These are phyloP conservation scores for Pseudocheirus occidentalis DNA, from an alignment of 2,797 vertebrate species.

Conservation along the genomic window DNA sequence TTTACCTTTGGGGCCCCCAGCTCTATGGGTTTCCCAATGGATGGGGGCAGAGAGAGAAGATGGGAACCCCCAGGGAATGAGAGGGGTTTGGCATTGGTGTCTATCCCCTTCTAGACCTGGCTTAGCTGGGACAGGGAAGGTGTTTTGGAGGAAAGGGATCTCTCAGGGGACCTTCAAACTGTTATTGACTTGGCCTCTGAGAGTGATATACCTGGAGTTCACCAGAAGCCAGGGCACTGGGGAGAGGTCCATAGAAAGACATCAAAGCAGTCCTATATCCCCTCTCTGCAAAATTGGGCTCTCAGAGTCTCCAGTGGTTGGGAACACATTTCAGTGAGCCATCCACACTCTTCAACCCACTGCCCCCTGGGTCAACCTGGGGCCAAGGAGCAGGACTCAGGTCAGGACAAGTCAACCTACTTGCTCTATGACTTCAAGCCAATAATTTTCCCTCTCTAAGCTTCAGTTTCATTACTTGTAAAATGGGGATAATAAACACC, in stretches of 20 bases:
- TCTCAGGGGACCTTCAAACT: background rate
- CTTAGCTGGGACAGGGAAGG: background rate
- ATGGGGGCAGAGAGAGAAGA: background rate
- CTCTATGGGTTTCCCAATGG: background rate
- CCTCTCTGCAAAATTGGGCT: background rate
- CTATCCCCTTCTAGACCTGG: background rate
- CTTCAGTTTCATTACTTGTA: background rate
- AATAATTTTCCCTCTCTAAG: background rate
- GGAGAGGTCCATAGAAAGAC: background rate
- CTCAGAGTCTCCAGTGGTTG: background rate
- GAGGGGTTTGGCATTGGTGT: background rate
- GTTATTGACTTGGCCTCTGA: background rate
- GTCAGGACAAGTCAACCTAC: background rate
- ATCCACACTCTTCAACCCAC: background rate
- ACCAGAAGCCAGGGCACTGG: background rate
- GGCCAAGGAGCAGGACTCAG: background rate
- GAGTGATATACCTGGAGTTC: background rate
- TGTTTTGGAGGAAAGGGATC: background rate
- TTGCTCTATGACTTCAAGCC: background rate
- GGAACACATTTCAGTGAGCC: background rate
- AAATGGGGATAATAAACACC: constrained; percentile 2
- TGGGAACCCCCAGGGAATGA: background rate
- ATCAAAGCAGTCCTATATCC: background rate
- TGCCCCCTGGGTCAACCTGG: background rate
- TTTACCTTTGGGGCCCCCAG: constrained; percentile 54